Evolutionary conservation across 2,888 invertebrate genomes (phyloP).

Genomic region (Pollenia labialis): DNA sequence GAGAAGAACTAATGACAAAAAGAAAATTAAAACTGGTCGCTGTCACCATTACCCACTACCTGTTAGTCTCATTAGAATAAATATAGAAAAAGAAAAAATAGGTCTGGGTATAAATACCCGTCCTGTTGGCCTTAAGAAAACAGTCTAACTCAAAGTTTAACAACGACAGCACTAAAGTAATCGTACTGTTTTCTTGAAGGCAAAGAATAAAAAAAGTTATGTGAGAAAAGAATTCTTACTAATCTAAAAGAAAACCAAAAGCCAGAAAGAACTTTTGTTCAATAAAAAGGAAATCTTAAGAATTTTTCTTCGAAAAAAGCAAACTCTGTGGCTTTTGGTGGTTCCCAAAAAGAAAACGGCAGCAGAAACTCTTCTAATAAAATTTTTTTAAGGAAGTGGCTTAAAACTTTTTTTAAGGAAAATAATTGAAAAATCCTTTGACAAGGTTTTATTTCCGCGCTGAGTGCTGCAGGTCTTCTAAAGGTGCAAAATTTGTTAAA

Average conservation of each 20-base stretch:
- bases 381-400: background rate
- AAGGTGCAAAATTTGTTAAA: too few relatives aligned
- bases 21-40: too few relatives aligned
- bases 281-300: background rate
- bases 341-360: background rate
- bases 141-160: conserved; percentile 52
- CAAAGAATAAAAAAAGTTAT: background rate
- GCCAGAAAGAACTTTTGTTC: conserved; percentile 24
- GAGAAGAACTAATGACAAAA: too few relatives aligned
- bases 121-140: background rate
- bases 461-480: too few relatives aligned
- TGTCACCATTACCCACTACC: conserved; percentile 3
- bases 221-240: background rate
- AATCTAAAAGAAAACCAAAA: background rate
- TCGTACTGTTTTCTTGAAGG: background rate
- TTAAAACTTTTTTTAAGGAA: background rate
- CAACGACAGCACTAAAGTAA: conserved; percentile 1
- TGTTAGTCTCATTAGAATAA: background rate
- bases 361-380: background rate
- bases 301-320: background rate
- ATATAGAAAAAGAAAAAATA: background rate
- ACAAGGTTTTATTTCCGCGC: background rate
- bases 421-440: conserved; percentile 27
- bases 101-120: conserved; percentile 30
- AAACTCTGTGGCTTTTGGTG: conserved; percentile 3